Evolutionary conservation across 2,888 invertebrate genomes (phyloP), one percentile per base, ranked within the genome.

Genomic region (Trissonchulus sp.): DNA sequence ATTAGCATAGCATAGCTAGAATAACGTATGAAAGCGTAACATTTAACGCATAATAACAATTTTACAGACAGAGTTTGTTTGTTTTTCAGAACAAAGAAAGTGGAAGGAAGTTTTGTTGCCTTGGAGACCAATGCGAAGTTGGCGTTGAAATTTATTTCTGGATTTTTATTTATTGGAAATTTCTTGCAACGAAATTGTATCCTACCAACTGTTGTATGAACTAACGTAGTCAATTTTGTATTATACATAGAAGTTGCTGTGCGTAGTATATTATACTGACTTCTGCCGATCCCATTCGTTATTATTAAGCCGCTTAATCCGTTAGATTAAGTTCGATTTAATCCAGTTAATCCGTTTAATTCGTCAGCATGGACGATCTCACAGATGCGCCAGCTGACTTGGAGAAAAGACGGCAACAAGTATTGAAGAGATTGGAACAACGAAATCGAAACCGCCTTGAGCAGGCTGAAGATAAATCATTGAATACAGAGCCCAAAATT

Each of bases 361-460:
- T 48, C 48, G 8, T 48, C 48, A 48, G 48, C 48, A 23, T 23
- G 8, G 8, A 48, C 48, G 23, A 23, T 23, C 48, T 48, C 48
- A 63, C 65, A 8, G 65, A 30, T 15, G 23, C 31, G 30, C 30
- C 65, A 63, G 8, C 65, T 23, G 65, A 8, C 3, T 3, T 30
- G n/a, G 28, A 63, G 30, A n/a, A 63, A 28, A 30, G n/a, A 30
- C 28, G n/a, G 15, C 65, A 63, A 30, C 65, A 63, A 28, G 8
- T 63, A n/a, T n/a, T 82, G 3, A 83, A 82, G 76, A 84, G 82
- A 63, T 82, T 76, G 75, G 81, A 79, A 18, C 82, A 76, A 74
- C 82, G 83, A 30, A 80, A 80, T 63, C 77, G 48, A 15, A 48
- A 8, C 48, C 48, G 48, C 8, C 48, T n/a, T n/a, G n/a, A n/a